Conservation (phyloP, 2,113 vertebrate genomes). For the Ameiurus melas region DNA sequence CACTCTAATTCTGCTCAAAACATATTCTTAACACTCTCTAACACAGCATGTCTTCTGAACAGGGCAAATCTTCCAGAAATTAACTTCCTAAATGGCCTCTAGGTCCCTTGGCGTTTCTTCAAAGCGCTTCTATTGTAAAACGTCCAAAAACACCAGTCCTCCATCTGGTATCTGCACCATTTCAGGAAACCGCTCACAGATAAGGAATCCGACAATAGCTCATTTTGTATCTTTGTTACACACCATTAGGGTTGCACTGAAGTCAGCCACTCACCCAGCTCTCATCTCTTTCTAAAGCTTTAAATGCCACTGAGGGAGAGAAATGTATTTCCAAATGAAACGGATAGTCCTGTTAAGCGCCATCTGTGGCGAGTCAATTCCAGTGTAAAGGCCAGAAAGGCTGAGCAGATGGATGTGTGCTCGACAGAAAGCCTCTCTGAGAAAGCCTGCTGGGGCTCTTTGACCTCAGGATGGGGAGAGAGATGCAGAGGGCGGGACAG, state of each 20-base stretch:
- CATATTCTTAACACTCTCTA: background rate
- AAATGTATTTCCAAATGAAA: slow-evolving; percentile 10
- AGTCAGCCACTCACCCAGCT: background rate
- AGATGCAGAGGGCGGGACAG: background rate
- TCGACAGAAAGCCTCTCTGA: background rate
- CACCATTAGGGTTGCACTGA: background rate
- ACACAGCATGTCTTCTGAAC: background rate
- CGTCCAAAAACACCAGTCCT: background rate
- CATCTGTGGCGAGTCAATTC: slow-evolving; percentile 17
- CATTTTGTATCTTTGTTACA: slow-evolving; percentile 3
- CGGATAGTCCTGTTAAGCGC: slow-evolving; percentile 2
- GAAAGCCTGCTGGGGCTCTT: slow-evolving; percentile 7
- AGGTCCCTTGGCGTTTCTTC: background rate
- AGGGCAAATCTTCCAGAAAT: background rate
- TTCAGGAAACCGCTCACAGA: background rate
- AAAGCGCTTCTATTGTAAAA: background rate
- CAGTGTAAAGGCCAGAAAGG: background rate
- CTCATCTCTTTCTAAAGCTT: background rate
- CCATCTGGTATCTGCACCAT: background rate
- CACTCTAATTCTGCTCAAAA: background rate
- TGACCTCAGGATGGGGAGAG: background rate
- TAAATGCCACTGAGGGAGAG: slow-evolving; percentile 13
- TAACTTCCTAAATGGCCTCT: background rate
- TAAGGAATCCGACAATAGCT: background rate
- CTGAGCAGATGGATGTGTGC: slow-evolving; percentile 26